Evolutionary conservation across 1,140 invertebrate genomes (phyloP), one percentile per base, ranked within the genome.

Genomic region (Andrena cerasifolii): DNA sequence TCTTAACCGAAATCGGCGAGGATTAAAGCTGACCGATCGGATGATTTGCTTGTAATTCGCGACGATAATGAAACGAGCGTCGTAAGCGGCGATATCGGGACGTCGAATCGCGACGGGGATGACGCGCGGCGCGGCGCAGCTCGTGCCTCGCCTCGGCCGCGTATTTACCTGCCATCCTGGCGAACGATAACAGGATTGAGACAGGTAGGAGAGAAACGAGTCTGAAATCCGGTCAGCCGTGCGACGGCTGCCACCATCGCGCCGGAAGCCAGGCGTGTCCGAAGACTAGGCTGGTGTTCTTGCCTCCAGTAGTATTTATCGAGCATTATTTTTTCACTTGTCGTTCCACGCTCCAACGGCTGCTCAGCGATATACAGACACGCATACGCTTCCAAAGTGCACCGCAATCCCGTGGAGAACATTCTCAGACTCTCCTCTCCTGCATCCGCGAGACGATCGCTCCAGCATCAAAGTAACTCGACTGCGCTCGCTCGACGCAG

Each of bases 191-290:
- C 24, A 36, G 43, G 47, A 74, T 51, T 2, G 59, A 49, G 47
- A 53, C 24, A 56, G 7, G 10, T 33, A 26, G 51, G 33, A 47
- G 40, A 47, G 62, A 21, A 45, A 26, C 61, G 51, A 56, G 40
- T 59, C 67, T 71, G 26, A 56, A 67, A 75, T 75, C 51, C 62
- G 21, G 51, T 75, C 28, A 75, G 63, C 51, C 61, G 61, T 65
- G 31, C 10, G 47, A 26, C 33, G 14, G 7, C 26, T 28, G 43
- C 24, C 36, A 47, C 10, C 49, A 45, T n/a, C n/a, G n/a, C n/a
- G n/a, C 49, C 72, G 72, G 72, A 75, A 58, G 72, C 36, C 26
- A 56, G n/a, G 14, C 33, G 47, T 53, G 62, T 10, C 12, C 16
- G 18, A 31, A 53, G 28, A n/a, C 43, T 6, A 21, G 1, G 10